These are phyloP conservation scores for Phalacrocorax brasilianus DNA, from an alignment of 2,113 vertebrate species.

Conservation along the genomic window DNA sequence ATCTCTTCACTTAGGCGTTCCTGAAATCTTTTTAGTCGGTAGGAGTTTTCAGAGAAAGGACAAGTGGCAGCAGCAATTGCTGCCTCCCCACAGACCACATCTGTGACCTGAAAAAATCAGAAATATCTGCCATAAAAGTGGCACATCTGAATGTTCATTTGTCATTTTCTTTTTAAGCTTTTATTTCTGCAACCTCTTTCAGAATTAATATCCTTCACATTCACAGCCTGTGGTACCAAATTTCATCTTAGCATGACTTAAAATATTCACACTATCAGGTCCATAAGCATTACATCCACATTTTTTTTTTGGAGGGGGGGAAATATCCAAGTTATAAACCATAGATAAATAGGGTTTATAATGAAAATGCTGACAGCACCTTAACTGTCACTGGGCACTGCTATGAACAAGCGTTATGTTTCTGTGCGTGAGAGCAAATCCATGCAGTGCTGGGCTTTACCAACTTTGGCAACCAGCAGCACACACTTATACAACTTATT, in stretches of 20 bases:
- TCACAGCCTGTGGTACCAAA: conserved; percentile 26
- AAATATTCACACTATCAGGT: conserved; percentile 32
- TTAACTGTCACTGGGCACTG: not conserved
- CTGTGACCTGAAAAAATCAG: not conserved
- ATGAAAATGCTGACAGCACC: conserved; percentile 43
- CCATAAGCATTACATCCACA: not conserved
- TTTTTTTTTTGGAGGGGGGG: not conserved
- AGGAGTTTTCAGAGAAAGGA: not conserved
- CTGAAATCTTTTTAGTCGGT: not conserved
- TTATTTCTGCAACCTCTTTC: conserved; percentile 12
- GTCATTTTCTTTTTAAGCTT: not conserved
- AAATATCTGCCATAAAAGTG: not conserved
- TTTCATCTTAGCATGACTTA: conserved; percentile 5
- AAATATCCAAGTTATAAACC: conserved; percentile 16
- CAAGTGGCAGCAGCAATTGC: not conserved
- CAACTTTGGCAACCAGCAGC: not conserved
- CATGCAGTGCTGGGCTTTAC: not conserved
- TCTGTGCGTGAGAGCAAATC: conserved; percentile 2
- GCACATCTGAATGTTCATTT: not conserved
- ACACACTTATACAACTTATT: not conserved
- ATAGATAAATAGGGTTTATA: conserved; percentile 36
- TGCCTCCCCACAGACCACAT: not conserved
- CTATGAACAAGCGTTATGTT: conserved; percentile 24
- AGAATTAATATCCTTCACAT: not conserved
- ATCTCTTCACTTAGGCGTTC: not conserved